Evolutionary conservation across 1,140 invertebrate genomes (phyloP).

Genomic region (Drosophila novamexicana): DNA sequence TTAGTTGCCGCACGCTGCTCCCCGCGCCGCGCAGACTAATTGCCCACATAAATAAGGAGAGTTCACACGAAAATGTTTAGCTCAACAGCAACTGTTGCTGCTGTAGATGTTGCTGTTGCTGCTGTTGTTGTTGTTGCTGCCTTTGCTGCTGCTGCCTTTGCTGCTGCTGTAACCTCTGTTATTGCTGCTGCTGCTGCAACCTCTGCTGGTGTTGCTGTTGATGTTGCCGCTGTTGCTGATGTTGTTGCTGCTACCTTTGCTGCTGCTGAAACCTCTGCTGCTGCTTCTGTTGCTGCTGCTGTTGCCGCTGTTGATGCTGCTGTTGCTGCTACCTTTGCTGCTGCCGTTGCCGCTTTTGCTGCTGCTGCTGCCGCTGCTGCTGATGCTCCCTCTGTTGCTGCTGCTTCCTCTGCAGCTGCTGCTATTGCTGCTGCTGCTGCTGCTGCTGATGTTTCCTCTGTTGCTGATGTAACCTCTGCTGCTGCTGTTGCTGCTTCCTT

Average conservation of each 20-base stretch:
- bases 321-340: not conserved
- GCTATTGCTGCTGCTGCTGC: no score
- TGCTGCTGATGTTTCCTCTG: no score
- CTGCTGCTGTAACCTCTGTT: not conserved
- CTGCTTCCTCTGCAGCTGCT: no score
- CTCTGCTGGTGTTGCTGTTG: not conserved
- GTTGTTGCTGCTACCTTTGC: conserved; percentile 12
- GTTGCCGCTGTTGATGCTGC: conserved; percentile 2
- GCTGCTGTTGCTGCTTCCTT: not conserved
- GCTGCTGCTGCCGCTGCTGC: not conserved
- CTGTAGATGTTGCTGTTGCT: no score
- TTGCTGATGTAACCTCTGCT: no score
- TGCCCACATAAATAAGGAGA: conserved; percentile 58
- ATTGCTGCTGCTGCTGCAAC: conserved; percentile 5
- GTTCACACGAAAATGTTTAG: conserved; percentile 52
- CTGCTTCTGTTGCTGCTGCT: no score
- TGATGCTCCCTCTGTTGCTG: no score
- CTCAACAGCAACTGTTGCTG: not conserved
- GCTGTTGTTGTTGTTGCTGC: not conserved
- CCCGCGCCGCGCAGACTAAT: conserved; percentile 42
- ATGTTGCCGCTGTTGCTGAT: conserved; percentile 3
- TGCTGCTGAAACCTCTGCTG: no score
- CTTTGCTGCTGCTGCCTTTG: conserved; percentile 5
- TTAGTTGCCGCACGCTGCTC: conserved; percentile 22
- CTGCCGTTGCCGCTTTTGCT: not conserved